A percentile compares a stretch with the other conserved stretches of the same genome.
Conservation (phyloP, 2,888 invertebrate species). For the Cistogaster globosa region DNA sequence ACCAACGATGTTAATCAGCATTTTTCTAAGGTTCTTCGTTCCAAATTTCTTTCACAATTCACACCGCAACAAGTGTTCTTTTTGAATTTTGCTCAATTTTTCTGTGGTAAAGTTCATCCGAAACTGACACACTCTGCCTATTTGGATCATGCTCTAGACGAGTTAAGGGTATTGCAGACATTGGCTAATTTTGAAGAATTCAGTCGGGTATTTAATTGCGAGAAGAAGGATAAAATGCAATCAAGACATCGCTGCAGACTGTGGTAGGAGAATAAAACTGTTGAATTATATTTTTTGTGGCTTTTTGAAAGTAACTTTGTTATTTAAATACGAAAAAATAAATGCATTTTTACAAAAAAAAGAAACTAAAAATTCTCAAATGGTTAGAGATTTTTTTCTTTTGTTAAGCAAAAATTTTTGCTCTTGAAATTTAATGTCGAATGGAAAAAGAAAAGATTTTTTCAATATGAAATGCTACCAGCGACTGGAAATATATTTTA, state of each 20-base stretch:
- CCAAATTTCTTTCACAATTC: conserved; percentile 75
- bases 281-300: neutral
- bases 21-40: conserved; percentile 70
- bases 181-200: conserved; percentile 80
- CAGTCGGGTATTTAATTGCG: conserved; percentile 77
- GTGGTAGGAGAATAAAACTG: conserved; percentile 74
- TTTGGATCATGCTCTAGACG: conserved; percentile 79
- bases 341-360: no score
- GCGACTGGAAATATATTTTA: no score
- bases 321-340: no score
- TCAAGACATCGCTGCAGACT: conserved; percentile 77
- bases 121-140: conserved; percentile 72
- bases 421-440: no score
- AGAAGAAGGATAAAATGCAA: conserved; percentile 78
- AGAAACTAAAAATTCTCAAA: no score
- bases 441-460: no score
- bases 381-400: no score
- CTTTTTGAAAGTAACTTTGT: neutral
- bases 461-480: no score
- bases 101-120: conserved; percentile 78
- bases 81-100: conserved; percentile 80
- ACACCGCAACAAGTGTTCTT: conserved; percentile 79
- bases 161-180: conserved; percentile 79
- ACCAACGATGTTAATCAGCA: conserved; percentile 52
- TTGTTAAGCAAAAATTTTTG: no score